These are phyloP conservation scores for Eudyptes chrysolophus DNA, from an alignment of 2,113 vertebrate genomes.

Conservation along the genomic window DNA sequence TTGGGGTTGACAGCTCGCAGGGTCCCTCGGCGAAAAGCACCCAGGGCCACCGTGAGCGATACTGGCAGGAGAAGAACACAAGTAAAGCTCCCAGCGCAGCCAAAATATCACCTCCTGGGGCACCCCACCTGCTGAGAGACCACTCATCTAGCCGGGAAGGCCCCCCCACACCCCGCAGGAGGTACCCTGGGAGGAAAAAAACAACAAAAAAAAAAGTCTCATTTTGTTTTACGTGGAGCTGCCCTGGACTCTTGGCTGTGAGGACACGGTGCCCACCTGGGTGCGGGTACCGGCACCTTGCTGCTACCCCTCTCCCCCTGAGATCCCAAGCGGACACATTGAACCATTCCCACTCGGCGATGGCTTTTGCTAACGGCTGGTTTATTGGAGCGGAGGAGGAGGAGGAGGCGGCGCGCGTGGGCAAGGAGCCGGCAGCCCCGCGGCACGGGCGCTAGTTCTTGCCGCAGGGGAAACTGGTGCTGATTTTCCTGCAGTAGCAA, in stretches of 20 bases:
- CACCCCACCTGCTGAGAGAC: background rate
- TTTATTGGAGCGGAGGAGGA: constrained; percentile 44
- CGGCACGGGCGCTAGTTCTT: constrained; percentile 50
- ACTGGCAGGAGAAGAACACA: background rate
- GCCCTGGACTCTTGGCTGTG: background rate
- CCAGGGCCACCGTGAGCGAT: rapidly evolving
- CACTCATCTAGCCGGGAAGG: background rate
- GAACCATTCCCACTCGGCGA: rapidly evolving
- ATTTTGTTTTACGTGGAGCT: background rate
- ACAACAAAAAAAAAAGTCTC: too few relatives aligned
- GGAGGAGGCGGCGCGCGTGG: rapidly evolving
- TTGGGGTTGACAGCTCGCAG: rapidly evolving
- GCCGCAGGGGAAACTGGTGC: constrained; percentile 72
- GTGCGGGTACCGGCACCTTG: background rate
- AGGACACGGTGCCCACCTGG: background rate
- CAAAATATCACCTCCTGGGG: background rate
- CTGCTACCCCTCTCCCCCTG: background rate
- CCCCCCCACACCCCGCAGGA: background rate
- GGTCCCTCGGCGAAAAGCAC: background rate
- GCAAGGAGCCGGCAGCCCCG: background rate
- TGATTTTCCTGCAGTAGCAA: constrained; percentile 92
- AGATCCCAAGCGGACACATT: rapidly evolving
- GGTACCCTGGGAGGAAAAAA: too few relatives aligned
- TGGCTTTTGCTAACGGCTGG: background rate
- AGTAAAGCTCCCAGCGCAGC: background rate